A percentile compares a stretch with the other conserved stretches of the same genome.
Evolutionary conservation across 2,797 vertebrate genomes (phyloP).

Genomic region (Myotis myotis): DNA sequence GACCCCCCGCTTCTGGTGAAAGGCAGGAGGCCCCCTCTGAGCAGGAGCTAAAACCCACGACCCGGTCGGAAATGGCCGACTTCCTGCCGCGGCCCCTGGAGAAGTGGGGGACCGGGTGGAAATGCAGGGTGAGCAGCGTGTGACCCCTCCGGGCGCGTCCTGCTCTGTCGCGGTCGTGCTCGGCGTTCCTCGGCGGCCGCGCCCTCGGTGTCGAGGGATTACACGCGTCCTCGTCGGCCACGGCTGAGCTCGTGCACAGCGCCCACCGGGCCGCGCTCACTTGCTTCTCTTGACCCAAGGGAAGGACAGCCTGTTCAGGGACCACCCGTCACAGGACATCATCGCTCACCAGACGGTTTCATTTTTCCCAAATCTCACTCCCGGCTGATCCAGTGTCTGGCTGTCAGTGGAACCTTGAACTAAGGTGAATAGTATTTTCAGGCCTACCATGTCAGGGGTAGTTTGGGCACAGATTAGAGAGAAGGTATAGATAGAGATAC

Average conservation of each 20-base stretch:
- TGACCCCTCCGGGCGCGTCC: constrained; percentile 20
- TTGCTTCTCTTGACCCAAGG: background rate
- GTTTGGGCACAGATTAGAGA: background rate
- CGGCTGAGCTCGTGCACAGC: too few species aligned
- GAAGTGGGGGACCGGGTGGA: background rate
- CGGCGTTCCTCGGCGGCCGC: background rate
- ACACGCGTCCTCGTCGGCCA: too few species aligned
- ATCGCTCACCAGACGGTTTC: background rate
- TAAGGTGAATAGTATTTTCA: background rate
- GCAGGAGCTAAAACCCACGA: background rate
- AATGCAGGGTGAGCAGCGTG: constrained; percentile 50
- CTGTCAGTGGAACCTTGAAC: background rate
- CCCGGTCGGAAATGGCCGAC: background rate
- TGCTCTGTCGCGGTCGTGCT: background rate
- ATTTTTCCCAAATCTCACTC: background rate
- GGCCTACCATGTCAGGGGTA: background rate
- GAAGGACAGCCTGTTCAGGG: background rate
- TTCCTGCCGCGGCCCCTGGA: too few species aligned
- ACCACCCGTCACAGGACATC: background rate
- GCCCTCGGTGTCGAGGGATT: background rate
- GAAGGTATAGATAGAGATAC: background rate
- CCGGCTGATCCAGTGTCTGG: background rate
- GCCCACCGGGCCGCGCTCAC: background rate
- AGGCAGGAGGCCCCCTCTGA: background rate
- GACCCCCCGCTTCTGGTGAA: background rate